These are phyloP conservation scores for Muntiacus muntjak DNA, from an alignment of 2,113 vertebrate genomes.

Conservation along the genomic window DNA sequence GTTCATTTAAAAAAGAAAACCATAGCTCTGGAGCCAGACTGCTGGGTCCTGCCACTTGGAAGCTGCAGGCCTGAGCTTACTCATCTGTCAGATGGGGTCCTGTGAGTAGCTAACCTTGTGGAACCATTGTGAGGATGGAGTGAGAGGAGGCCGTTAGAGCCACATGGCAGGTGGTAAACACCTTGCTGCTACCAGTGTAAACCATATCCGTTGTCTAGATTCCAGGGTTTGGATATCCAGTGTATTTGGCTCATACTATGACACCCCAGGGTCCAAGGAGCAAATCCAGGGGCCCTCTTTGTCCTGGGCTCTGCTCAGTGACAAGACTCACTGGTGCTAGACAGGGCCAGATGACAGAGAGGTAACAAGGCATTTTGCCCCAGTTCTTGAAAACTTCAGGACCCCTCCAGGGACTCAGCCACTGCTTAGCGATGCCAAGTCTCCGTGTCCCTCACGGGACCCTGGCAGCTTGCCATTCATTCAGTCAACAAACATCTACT, in stretches of 20 bases:
- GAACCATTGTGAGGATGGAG: background rate
- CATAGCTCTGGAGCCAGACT: background rate
- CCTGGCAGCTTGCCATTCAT: background rate
- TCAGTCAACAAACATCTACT: constrained; percentile 13
- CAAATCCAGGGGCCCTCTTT: background rate
- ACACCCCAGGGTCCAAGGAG: background rate
- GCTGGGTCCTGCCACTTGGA: background rate
- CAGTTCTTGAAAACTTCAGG: background rate
- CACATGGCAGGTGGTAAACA: background rate
- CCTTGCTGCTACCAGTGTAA: background rate
- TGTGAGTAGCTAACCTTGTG: background rate
- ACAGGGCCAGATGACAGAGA: background rate
- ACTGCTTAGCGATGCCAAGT: background rate
- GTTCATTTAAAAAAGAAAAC: background rate
- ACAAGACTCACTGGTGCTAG: background rate
- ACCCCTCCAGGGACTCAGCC: background rate
- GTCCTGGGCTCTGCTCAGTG: background rate
- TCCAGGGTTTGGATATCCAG: background rate
- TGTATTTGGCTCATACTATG: background rate
- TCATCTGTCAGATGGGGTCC: background rate
- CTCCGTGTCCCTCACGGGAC: background rate
- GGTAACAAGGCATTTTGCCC: too few relatives aligned
- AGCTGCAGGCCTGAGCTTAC: background rate
- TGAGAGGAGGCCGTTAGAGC: background rate
- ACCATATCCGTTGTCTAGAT: fast-evolving